A percentile compares a stretch with the other conserved stretches of the same genome.
These are phyloP conservation scores for Salvelinus sp. DNA, from an alignment of 2,113 vertebrate genomes.

Conservation along the genomic window DNA sequence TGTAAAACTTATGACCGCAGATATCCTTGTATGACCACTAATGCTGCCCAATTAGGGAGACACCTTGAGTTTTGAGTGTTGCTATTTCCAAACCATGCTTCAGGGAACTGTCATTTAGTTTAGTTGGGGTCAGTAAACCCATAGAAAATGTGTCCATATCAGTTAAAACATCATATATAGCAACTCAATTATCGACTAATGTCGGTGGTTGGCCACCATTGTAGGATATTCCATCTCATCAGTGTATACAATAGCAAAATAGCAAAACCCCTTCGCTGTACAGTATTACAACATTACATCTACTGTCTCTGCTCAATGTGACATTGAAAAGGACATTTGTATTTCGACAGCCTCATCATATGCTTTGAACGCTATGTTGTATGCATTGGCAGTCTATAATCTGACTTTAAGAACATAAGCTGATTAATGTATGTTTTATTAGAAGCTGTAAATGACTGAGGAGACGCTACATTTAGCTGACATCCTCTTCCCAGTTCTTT, in stretches of 20 bases:
- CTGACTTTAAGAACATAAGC: slow-evolving; percentile 30
- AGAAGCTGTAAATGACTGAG: slow-evolving; percentile 40
- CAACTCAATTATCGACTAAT: slow-evolving; percentile 27
- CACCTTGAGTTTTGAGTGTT: neutral
- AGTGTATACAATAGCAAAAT: neutral
- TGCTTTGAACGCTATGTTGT: neutral
- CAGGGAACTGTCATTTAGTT: neutral
- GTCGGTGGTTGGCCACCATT: neutral
- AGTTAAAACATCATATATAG: neutral
- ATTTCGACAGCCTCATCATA: slow-evolving; percentile 16
- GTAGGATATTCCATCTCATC: slow-evolving; percentile 17
- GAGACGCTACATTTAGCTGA: neutral
- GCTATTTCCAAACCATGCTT: neutral
- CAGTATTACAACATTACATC: neutral
- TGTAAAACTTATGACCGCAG: neutral
- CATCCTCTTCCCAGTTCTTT: neutral
- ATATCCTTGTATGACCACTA: neutral
- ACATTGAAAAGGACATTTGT: slow-evolving; percentile 62
- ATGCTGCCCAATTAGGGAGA: neutral
- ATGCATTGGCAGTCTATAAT: neutral
- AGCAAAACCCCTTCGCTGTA: neutral
- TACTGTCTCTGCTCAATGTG: slow-evolving; percentile 56
- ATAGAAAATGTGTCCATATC: neutral
- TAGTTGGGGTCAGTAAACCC: neutral
- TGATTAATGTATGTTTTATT: slow-evolving; percentile 60